Percentiles rank a stretch among this genome's conserved stretches.
These are phyloP conservation scores for Eubasilissa regina DNA, from an alignment of 1,140 invertebrate species.

Conservation along the genomic window DNA sequence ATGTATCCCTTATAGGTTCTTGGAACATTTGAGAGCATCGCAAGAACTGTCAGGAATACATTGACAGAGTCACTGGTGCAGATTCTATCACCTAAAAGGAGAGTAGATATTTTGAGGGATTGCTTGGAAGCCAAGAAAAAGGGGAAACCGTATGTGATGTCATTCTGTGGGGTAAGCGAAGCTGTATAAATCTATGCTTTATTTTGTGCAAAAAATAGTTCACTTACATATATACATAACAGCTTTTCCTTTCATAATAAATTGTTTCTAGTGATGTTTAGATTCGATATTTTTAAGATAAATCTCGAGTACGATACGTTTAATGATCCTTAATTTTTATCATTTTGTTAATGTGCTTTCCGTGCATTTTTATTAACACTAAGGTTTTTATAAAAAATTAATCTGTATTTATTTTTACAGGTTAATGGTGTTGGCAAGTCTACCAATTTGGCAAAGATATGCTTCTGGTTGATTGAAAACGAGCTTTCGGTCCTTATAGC, in stretches of 20 bases:
- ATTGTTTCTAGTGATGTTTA: no score
- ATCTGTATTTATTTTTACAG: slow-evolving; percentile 63
- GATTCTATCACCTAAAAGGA: slow-evolving; percentile 94
- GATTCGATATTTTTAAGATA: no score
- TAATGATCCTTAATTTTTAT: background rate
- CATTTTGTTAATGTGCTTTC: background rate
- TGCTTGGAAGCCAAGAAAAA: slow-evolving; percentile 90
- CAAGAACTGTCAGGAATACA: slow-evolving; percentile 86
- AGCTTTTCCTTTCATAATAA: no score
- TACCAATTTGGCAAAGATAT: slow-evolving; percentile 99
- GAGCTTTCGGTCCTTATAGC: slow-evolving; percentile 96
- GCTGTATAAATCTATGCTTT: slow-evolving; percentile 1
- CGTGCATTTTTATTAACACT: no score
- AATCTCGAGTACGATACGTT: no score
- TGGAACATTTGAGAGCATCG: slow-evolving; percentile 94
- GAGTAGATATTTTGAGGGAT: slow-evolving; percentile 97
- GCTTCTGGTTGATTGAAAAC: slow-evolving; percentile 99
- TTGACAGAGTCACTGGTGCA: slow-evolving; percentile 89
- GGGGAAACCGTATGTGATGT: slow-evolving; percentile 92
- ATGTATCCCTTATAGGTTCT: slow-evolving; percentile 70
- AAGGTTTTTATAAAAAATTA: background rate
- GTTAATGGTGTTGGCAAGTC: slow-evolving; percentile 99
- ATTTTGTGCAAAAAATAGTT: background rate
- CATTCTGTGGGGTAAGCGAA: slow-evolving; percentile 93
- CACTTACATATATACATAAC: no score